Evolutionary conservation across 2,888 invertebrate genomes (phyloP), one percentile per base, ranked within the genome.

Genomic region (Machimus rusticus): DNA sequence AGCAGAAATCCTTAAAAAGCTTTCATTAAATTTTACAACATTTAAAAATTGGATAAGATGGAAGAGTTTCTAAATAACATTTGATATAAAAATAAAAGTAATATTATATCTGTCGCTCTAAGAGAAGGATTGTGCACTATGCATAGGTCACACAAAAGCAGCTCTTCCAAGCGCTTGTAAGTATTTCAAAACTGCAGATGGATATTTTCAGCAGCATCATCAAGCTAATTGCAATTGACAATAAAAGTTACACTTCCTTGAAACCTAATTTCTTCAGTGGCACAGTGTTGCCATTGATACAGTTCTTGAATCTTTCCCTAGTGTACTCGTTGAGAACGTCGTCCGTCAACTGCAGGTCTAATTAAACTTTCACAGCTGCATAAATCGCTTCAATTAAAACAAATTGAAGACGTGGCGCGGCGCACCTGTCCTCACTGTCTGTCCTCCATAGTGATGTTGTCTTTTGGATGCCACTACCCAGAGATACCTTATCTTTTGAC

Each of bases 351-450:
- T 66, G 19, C 23, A 66, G 66, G 66, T 66, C 66, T 66, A 66
- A 66, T 66, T 66, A 66, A 66, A 76, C 76, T 76, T 37, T 76
- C 76, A 37, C 76, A 37, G 76, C 39, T 34, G 39, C 39, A 76
- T 76, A 76, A 76, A 37, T 76, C 39, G 39, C 39, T 76, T 76
- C 76, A 76, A 76, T 76, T 76, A 76, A 76, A 37, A 76, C 39
- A 34, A 76, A 76, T 76, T 76, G 76, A 34, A 76, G 37, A 76
- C 66, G 12, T 66, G 23, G 66, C 66, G 66, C 28, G 12, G 23
- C 66, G 66, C 28, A 66, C 66, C 66, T 66, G 66, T 23, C 66
- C 66, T 23, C 39, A 39, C 23, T n/a, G 4, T 2, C n/a, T 19
- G 31, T 34, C 19, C 37, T n/a, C 6, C 37, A 37, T 37, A 2